Conservation (phyloP, 2,888 invertebrate species). For the Parnassius glacialis region DNA sequence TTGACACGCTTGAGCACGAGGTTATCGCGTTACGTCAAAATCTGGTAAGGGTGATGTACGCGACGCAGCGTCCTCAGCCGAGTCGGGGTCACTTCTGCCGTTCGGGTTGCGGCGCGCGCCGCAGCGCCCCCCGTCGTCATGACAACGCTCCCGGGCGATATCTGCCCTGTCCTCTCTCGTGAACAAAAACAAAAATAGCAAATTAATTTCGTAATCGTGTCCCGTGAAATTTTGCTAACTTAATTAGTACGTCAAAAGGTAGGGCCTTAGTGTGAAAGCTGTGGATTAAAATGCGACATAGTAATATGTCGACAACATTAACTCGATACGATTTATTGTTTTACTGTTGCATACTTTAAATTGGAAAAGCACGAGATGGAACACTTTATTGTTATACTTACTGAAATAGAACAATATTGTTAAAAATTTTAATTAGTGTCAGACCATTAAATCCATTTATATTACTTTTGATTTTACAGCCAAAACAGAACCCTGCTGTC, state of each 20-base stretch:
- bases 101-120: constrained; percentile 71
- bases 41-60: constrained; percentile 46
- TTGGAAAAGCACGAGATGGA: neutral
- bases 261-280: neutral
- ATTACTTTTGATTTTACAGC: too few species aligned
- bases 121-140: constrained; percentile 70
- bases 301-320: neutral
- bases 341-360: neutral
- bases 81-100: constrained; percentile 70
- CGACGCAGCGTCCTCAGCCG: constrained; percentile 63
- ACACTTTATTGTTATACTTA: neutral
- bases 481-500: too few species aligned
- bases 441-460: too few species aligned
- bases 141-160: constrained; percentile 72
- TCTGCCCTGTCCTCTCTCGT: constrained; percentile 62
- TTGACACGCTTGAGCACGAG: constrained; percentile 52
- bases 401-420: neutral
- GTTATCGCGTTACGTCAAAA: constrained; percentile 56
- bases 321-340: neutral
- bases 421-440: neutral
- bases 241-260: constrained; percentile 29
- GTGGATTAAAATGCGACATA: neutral
- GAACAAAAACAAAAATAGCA: constrained; percentile 77
- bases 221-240: constrained; percentile 46
- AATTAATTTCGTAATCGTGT: constrained; percentile 76